Conservation (phyloP, 2,113 vertebrate species). For the Sebastes fasciatus region DNA sequence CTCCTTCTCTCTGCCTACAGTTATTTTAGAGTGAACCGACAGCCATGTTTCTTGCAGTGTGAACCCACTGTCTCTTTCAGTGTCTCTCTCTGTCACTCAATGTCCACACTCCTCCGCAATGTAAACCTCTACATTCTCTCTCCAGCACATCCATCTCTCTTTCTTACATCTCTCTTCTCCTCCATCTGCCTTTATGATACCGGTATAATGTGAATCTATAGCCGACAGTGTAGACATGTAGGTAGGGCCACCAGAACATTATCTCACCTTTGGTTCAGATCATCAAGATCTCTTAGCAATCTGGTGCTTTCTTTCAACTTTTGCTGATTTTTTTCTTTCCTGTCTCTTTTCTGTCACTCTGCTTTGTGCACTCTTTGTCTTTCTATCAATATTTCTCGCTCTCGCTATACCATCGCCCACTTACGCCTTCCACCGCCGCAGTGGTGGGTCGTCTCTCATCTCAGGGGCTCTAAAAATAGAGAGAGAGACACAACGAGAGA, state of each 20-base stretch:
- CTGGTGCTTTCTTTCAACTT: conserved; percentile 18
- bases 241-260: not conserved
- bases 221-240: not conserved
- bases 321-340: conserved; percentile 12
- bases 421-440: conserved; percentile 64
- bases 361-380: conserved; percentile 60
- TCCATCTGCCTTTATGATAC: not conserved
- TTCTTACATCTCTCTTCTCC: not conserved
- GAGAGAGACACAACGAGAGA: conserved; percentile 48
- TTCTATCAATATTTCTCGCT: conserved; percentile 68
- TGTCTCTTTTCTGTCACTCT: conserved; percentile 36
- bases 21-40: not conserved
- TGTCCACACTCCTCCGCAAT: conserved; percentile 23
- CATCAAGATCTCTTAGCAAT: not conserved
- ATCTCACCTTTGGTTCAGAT: conserved; percentile 11
- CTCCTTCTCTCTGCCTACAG: not conserved
- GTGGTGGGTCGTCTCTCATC: conserved; percentile 75
- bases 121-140: not conserved
- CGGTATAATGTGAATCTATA: not conserved
- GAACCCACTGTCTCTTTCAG: not conserved
- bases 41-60: conserved; percentile 8
- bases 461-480: conserved; percentile 75
- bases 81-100: conserved; percentile 23
- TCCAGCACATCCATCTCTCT: not conserved
- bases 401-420: conserved; percentile 67